Evolutionary conservation across 2,113 vertebrate genomes (phyloP), one percentile per base, ranked within the genome.

Genomic region (Fulica atra): DNA sequence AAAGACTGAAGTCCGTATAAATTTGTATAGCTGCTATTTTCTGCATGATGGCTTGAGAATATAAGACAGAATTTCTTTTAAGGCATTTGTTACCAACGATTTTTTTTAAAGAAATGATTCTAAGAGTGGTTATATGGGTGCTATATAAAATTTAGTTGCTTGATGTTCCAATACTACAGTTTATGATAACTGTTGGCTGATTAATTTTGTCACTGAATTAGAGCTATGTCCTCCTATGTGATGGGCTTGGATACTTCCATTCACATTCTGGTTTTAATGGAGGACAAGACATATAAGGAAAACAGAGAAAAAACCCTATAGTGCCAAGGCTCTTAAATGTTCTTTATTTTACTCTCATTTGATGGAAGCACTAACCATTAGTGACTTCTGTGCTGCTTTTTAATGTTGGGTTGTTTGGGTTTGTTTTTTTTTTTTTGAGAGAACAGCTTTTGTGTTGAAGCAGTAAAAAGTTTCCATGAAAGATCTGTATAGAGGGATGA

Each of bases 11-110:
- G 70, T 76, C 66, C 93, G 44, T 80, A 50, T 83, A 86, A 81
- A 89, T 94, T 74, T 81, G 50, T 79, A 21, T 78, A 86, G 63
- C 83, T 92, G 70, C 60, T 86, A 16, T 81, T 97, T 86, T 87
- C 57, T 81, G 59, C 50, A 19, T 56, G 50, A 14, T 60, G 38
- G 21, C 36, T 88, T 63, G 66, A 92, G 80, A 93, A 74, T 86
- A 33, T 65, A 44, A 31, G 65, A 68, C 46, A 77, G 40, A 91
- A 84, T 89, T 92, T 78, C 36, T 69, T 86, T 56, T 72, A 60
- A 74, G 53, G 57, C 23, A 17, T 64, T 20, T 0, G 2, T n/a
- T 92, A 68, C 48, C 48, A 51, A 19, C 70, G 26, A 2, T 16
- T 38, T 68, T 20, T 68, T 20, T 35, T 23, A 64, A 63, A 54